Evolutionary conservation across 2,113 vertebrate genomes (phyloP).

Genomic region (Mustelus asterias): DNA sequence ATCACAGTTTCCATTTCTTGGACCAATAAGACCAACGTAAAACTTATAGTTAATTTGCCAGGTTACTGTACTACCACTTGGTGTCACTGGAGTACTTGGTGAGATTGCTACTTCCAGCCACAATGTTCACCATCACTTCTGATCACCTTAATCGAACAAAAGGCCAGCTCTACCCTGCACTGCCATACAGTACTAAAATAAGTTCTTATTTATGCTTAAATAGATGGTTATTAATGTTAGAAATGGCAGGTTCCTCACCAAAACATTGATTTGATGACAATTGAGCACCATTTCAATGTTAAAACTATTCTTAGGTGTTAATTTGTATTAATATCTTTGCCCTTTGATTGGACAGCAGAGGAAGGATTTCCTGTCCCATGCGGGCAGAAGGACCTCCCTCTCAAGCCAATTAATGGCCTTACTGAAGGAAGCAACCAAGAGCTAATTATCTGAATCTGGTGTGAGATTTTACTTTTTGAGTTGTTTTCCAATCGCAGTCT

Average conservation of each 20-base stretch:
- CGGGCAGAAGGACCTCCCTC: too few relatives aligned
- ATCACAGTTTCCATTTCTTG: neutral
- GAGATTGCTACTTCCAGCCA: neutral
- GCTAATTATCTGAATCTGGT: too few relatives aligned
- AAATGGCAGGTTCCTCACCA: neutral
- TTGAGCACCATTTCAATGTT: neutral
- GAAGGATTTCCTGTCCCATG: too few relatives aligned
- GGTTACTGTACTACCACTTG: neutral
- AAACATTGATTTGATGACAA: neutral
- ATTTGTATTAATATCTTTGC: neutral
- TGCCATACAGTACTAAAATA: neutral
- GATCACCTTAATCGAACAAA: neutral
- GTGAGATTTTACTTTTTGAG: too few relatives aligned
- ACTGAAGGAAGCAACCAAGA: too few relatives aligned
- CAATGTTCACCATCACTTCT: neutral
- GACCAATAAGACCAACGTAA: too few relatives aligned
- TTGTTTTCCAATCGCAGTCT: too few relatives aligned
- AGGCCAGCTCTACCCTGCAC: neutral
- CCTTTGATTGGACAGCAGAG: too few relatives aligned
- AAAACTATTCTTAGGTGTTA: neutral
- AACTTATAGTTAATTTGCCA: neutral
- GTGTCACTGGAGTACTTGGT: constrained; percentile 8
- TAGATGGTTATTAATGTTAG: neutral
- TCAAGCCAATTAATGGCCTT: too few relatives aligned
- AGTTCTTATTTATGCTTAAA: neutral